Evolutionary conservation across 1,140 invertebrate species (phyloP).

Genomic region (Nymphalis io): DNA sequence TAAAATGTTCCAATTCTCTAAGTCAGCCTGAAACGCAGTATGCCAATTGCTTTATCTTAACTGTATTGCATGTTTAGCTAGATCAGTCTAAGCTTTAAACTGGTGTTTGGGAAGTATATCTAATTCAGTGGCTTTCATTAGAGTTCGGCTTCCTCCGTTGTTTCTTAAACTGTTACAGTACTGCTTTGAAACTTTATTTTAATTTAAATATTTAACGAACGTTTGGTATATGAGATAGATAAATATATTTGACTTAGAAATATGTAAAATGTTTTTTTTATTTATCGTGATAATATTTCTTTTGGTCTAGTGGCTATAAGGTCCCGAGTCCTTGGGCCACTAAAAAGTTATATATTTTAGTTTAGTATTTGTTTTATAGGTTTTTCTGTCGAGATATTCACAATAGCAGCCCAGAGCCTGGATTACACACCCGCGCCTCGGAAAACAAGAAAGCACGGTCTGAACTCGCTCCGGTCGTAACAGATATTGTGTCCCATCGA

Average conservation of each 20-base stretch:
- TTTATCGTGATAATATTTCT: too few species aligned
- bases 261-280: background rate
- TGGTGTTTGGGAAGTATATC: background rate
- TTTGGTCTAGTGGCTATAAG: too few species aligned
- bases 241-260: background rate
- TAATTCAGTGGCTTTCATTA: constrained; percentile 7
- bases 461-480: too few species aligned
- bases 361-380: too few species aligned
- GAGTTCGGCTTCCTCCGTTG: background rate
- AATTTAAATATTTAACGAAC: background rate
- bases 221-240: background rate
- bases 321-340: too few species aligned
- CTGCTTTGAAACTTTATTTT: background rate
- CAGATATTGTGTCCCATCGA: too few species aligned
- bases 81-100: constrained; percentile 2
- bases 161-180: constrained; percentile 1
- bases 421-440: too few species aligned
- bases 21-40: background rate
- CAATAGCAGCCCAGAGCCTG: too few species aligned
- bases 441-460: too few species aligned
- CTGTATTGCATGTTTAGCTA: background rate
- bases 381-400: too few species aligned
- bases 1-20: background rate
- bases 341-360: too few species aligned
- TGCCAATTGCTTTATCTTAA: constrained; percentile 8